Percentiles rank a stretch among this genome's conserved stretches.
Conservation (phyloP, 2,113 vertebrate species). For the Psittacara wagleri region DNA sequence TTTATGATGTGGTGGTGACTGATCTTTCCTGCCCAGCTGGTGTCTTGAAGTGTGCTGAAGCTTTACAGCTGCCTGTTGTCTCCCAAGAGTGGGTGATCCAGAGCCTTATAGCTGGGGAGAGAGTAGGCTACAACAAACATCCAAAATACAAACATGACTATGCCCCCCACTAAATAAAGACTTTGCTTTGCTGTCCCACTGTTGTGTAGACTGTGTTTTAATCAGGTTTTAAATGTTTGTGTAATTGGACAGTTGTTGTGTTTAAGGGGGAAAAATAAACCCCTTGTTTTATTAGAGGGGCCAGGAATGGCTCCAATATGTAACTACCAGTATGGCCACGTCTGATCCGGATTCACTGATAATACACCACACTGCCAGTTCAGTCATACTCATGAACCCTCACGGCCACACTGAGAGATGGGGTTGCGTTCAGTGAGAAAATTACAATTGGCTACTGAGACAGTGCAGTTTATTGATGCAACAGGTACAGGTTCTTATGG, state of each 20-base stretch:
- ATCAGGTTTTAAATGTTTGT: conserved; percentile 80
- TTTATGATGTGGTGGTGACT: conserved; percentile 89
- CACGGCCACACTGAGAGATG: too few relatives aligned
- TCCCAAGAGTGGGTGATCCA: conserved; percentile 95
- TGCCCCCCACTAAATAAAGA: conserved; percentile 59
- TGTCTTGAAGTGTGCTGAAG: conserved; percentile 80
- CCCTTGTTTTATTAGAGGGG: too few relatives aligned
- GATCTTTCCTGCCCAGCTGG: conserved; percentile 81
- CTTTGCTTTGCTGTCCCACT: conserved; percentile 41
- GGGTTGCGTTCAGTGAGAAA: too few relatives aligned
- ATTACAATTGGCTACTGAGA: too few relatives aligned
- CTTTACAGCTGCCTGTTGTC: conserved; percentile 85
- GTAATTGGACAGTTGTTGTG: conserved; percentile 55
- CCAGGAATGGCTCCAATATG: too few relatives aligned
- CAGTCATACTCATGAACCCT: too few relatives aligned
- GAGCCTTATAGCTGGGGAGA: conserved; percentile 88
- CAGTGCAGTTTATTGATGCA: too few relatives aligned
- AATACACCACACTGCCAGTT: too few relatives aligned
- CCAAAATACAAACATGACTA: conserved; percentile 85
- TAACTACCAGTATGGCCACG: too few relatives aligned
- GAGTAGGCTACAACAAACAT: conserved; percentile 82
- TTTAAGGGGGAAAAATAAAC: too few relatives aligned
- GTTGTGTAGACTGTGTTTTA: conserved; percentile 71
- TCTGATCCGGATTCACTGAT: too few relatives aligned
- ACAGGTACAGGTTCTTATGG: too few relatives aligned